Evolutionary conservation across 2,113 vertebrate genomes (phyloP), one percentile per base, ranked within the genome.

Genomic region (Takifugu flavidus): DNA sequence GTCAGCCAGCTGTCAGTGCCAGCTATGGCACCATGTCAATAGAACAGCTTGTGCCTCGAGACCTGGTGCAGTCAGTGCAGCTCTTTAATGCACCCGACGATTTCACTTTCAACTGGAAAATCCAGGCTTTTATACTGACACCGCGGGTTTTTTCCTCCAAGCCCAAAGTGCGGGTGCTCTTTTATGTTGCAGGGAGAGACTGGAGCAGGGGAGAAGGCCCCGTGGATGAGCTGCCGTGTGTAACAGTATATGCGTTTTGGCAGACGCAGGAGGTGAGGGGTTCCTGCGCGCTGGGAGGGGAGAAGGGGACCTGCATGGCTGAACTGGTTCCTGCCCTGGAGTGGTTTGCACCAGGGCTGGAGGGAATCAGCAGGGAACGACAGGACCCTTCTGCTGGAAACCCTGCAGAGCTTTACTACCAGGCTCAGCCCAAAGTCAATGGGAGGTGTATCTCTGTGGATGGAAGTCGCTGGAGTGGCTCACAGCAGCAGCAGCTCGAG

Each of bases 391-490:
- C 88, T 0, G 83, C 89, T 10, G 94, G 92, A 3, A 94, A 93
- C 65, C 87, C 92, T 0, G 92, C 94, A 86, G 94, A 97, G 82
- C 90, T 98, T 0, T 97, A 98, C 80, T 96, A 96, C 65, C 89
- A 89, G 77, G 86, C 88, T 14, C 89, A 47, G 79, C 93, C 87
- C 85, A 92, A 25, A 79, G 75, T 79, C 12, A 79, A 74, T 0
- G 93, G 91, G 28, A 87, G 79, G 20, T 96, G 94, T 28, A 49
- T 53, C 29, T 82, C 74, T 53, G 82, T 78, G 46, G 89, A 85
- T 0, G 59, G 62, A 0, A 63, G 72, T 63, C 29, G 78, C 4
- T 5, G 90, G 82, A 25, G 29, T 42, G 0, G 62, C 59, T 72
- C 83, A 3, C 76, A 71, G 62, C 90, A 89, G 49, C 90, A 89